These are phyloP conservation scores for Perognathus longimembris DNA, from an alignment of 2,113 vertebrate genomes.

Conservation along the genomic window DNA sequence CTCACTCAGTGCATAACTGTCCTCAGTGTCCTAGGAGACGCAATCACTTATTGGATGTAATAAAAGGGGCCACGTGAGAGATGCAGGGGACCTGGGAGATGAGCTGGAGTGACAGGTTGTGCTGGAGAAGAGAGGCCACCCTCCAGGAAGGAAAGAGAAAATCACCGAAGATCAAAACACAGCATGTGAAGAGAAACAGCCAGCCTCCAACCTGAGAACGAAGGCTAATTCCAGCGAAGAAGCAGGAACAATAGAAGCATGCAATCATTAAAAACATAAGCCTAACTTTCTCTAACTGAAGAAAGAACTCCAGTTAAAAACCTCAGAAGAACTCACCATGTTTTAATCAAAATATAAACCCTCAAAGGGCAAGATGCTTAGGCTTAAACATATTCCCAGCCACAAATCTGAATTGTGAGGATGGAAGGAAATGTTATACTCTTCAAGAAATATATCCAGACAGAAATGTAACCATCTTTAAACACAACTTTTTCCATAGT, in stretches of 20 bases:
- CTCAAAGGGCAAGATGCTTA: background rate
- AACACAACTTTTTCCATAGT: background rate
- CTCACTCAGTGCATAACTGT: background rate
- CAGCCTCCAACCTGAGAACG: too few relatives aligned
- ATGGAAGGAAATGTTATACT: background rate
- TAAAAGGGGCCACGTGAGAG: background rate
- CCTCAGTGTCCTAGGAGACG: background rate
- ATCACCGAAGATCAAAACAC: slow-evolving; percentile 20
- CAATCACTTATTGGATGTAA: background rate
- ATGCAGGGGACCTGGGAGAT: too few relatives aligned
- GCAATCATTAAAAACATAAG: slow-evolving; percentile 47
- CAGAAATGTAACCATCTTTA: background rate
- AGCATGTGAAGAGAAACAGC: too few relatives aligned
- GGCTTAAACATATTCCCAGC: background rate
- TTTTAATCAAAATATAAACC: slow-evolving; percentile 10
- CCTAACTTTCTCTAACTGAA: background rate
- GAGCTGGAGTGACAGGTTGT: too few relatives aligned
- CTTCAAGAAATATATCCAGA: background rate
- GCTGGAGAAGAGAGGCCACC: background rate
- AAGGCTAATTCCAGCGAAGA: too few relatives aligned
- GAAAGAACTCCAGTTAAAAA: background rate
- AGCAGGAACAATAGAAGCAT: slow-evolving; percentile 1
- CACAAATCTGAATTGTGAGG: slow-evolving; percentile 37
- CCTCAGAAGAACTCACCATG: slow-evolving; percentile 14
- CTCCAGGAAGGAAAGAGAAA: background rate